Evolutionary conservation across 2,888 invertebrate species (phyloP).

Genomic region (Pristionchus entomophagus): DNA sequence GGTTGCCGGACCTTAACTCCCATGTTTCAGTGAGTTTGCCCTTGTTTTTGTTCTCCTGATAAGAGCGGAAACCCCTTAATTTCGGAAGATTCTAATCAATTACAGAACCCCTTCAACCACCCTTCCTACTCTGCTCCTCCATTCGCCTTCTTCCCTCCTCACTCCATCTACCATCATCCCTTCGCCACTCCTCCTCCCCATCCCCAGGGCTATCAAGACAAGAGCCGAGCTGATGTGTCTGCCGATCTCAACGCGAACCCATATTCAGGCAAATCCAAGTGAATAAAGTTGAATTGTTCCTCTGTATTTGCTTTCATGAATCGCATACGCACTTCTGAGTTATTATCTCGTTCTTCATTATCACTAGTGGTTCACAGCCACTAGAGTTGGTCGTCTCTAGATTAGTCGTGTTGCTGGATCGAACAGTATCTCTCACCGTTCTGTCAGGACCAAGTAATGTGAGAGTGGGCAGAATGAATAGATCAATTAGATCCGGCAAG

Average conservation of each 20-base stretch:
- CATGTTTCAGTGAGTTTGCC: not conserved
- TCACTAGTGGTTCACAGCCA: no score
- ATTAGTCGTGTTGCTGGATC: not conserved
- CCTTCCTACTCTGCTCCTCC: not conserved
- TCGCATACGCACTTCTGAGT: no score
- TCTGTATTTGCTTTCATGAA: no score
- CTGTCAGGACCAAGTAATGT: no score
- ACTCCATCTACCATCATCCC: no score
- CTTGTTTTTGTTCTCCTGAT: not conserved
- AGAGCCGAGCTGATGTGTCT: not conserved
- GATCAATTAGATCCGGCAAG: no score
- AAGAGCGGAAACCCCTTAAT: no score
- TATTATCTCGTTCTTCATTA: no score
- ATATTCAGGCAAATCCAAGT: not conserved
- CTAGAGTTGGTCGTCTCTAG: not conserved
- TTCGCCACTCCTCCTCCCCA: not conserved
- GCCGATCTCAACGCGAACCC: not conserved
- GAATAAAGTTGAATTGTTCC: not conserved
- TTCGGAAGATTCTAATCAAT: not conserved
- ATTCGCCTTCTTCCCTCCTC: conserved; percentile 21
- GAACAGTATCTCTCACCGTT: not conserved
- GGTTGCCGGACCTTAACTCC: not conserved
- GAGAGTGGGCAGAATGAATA: no score
- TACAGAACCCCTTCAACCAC: not conserved
- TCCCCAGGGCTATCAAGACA: not conserved